Base-by-base conservation (phyloP, 1,140 invertebrate genomes). In the Drosophila repleta region DNA sequence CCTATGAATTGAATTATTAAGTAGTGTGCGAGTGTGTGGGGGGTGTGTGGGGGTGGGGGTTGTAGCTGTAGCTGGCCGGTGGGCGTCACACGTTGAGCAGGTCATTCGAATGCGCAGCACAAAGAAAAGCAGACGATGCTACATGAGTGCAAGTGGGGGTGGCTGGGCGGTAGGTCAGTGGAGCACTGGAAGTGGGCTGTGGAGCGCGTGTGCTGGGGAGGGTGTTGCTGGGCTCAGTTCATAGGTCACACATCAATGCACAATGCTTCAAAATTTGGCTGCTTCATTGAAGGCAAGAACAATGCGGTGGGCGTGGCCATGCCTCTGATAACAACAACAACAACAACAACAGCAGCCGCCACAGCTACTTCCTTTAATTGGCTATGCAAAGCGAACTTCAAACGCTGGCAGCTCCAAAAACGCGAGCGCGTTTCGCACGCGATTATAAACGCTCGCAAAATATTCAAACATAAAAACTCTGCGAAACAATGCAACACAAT, bases 1-100 rank as follows among this genome's bases (percentile, higher is more conserved):
- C 81, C 82, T 85, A 85, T 87, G 82, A 85, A 85, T 85, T 85
- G 82, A 85, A 85, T 85, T 85, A 85, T 85, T 85, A 85, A 85
- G 82, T 74, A 87, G 73, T 68, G 45, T 55, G 37, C 37, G 20
- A 7, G 39, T 43, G 45, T 56, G 46, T 68, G 46, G n/a, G n/a
- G n/a, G n/a, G n/a, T 46, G 52, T 65, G 53, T 67, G 39, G 26
- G 18, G 46, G 58, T 69, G 55, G 13, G 6, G 26, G 58, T 24
- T 32, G 58, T 6, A 10, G 7, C 7, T 6, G 39, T 2, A 5
- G n/a, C n/a, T 18, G 21, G 6, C 15, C 55, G 52, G 66, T 56
- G 66, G 62, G 72, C 71, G 64, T 64, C 15, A 37, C 56, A 65
- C 63, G 56, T 60, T 77, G 75, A 78, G 67, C 66, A 87, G 82